These are phyloP conservation scores for Anthophora plumipes DNA, from an alignment of 2,888 invertebrate genomes.

Conservation along the genomic window DNA sequence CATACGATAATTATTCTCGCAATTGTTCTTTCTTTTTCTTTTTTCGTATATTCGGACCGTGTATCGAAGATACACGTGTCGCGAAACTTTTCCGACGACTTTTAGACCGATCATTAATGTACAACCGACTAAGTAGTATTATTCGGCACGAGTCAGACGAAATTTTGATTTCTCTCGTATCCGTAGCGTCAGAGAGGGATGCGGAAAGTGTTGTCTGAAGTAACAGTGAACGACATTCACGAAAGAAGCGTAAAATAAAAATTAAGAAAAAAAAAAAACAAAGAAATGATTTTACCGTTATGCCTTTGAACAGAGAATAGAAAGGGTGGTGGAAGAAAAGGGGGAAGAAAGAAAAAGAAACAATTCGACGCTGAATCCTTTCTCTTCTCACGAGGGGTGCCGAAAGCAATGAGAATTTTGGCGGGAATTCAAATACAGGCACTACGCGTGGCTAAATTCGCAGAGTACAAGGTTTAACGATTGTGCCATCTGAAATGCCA, in stretches of 20 bases:
- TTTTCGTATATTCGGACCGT: neutral
- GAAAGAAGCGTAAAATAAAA: neutral
- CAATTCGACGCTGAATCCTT: conserved; percentile 13
- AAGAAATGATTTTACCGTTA: neutral
- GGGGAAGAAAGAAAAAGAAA: neutral
- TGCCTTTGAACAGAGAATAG: conserved; percentile 6
- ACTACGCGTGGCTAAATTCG: conserved; percentile 42
- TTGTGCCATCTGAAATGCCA: conserved; percentile 71
- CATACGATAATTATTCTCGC: neutral
- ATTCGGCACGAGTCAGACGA: conserved; percentile 18
- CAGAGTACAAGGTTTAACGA: conserved; percentile 55
- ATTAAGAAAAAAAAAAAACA: neutral
- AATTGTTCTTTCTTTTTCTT: neutral
- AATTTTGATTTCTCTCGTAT: conserved; percentile 14
- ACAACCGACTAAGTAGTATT: conserved; percentile 37
- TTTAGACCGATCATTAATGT: conserved; percentile 9
- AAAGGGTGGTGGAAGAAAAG: neutral
- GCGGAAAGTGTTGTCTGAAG: neutral
- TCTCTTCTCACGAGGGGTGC: conserved; percentile 31
- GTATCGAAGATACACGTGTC: neutral
- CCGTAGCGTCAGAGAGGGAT: neutral
- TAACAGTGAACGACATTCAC: neutral
- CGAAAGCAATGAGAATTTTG: conserved; percentile 58
- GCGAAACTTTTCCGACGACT: conserved; percentile 2
- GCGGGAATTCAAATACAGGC: conserved; percentile 52